Base-by-base conservation (phyloP, 2,888 invertebrate species). In the Shargacucullia verbasci region DNA sequence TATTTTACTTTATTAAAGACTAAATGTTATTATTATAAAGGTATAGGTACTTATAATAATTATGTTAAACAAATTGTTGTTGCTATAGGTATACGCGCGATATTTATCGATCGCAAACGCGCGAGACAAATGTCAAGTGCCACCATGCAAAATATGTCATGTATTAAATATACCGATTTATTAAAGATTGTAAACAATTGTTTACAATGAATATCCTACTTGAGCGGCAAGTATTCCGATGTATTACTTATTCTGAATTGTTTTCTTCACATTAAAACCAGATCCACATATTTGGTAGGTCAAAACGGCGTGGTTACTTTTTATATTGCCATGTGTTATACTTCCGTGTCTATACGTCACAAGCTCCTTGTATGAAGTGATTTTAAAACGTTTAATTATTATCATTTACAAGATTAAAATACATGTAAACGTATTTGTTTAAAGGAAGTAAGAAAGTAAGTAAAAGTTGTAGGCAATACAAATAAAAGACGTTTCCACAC, bases 221-320 rank as follows among this genome's bases (percentile, higher is more conserved):
- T 43, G 54, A 31, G 39, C 12, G 8, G 46, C 31, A 47, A 1
- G 27, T 29, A 57, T 40, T 39, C 52, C 29, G 58, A 53, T 41
- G 34, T 20, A 61, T 56, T 53, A 15, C 34, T 46, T 41, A 48
- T 54, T 69, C 49, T 35, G 61, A 60, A 61, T 69, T 73, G 58
- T 65, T 71, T 65, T 69, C 59, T 58, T 61, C 38, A 56, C 63
- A 65, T 56, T 41, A 61, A 61, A 74, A 65, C 72, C 59, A 70
- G 75, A 62, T 70, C 75, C 61, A 74, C 75, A 74, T 74, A 67
- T 63, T 63, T 74, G 52, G 62, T 55, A 55, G 74, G 70, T 70
- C 74, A 74, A 45, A 41, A 20, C 20, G 59, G 43, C 60, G 45
- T 54, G 55, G 48, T 59, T 34, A 72, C 68, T 74, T 72, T 74